Evolutionary conservation across 2,113 vertebrate species (phyloP), one percentile per base, ranked within the genome.

Genomic region (Pogonocichla stellata): DNA sequence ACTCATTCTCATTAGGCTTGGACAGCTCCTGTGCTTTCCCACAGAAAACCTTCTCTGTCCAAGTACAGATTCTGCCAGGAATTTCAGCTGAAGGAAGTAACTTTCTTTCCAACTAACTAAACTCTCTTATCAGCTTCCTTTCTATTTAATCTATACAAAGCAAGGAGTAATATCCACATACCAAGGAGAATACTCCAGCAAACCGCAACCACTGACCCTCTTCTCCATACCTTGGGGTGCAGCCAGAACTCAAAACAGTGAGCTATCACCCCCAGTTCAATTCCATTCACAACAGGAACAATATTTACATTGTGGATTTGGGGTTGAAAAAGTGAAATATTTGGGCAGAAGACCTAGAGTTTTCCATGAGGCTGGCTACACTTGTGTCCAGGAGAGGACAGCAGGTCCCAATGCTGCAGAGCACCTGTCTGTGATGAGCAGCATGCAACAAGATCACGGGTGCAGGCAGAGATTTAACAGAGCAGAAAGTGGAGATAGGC

Each of bases 361-460:
- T 74, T 84, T 72, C 19, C 34, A 67, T 31, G 17, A 54, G 80
- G 42, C 7, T 10, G 1, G 12, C 53, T 19, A 6, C 40, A 7
- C 33, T 67, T 89, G 77, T 50, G 65, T 40, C 45, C 77, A 60
- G 73, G 69, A 89, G 43, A 74, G 45, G 80, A 88, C 80, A 77
- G 66, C 56, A 83, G 36, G 50, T 86, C 75, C 17, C 53, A 80
- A 0, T 4, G 19, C 14, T 74, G 48, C 18, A 33, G 65, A 23
- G 6, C 9, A 26, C 6, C 34, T 5, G 4, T 12, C 5, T 70
- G 25, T 45, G 16, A 15, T 51, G 38, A 45, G 51, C 2, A 4
- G 5, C 25, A 11, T 31, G 45, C 1, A 4, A 18, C 16, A 80
- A 45, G 17, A 31, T 19, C 43, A 25, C 0, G 0, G 33, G 40